Conservation (phyloP, 2,888 invertebrate species). For the Furcula furcula region DNA sequence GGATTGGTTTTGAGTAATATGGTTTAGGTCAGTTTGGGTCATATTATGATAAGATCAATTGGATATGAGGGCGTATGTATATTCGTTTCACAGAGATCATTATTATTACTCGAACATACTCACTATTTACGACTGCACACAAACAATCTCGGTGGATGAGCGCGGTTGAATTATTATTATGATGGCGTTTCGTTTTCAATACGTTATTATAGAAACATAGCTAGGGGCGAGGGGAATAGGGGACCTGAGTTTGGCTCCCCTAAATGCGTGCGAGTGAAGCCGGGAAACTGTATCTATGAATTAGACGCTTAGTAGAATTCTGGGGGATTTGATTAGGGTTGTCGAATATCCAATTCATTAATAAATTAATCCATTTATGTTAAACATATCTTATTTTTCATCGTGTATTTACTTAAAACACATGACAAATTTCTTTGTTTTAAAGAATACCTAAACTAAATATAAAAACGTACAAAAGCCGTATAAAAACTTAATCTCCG, state of each 20-base stretch:
- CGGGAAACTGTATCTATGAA: constrained; percentile 66
- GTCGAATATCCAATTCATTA: constrained; percentile 15
- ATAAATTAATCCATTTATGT: background rate
- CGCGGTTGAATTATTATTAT: constrained; percentile 49
- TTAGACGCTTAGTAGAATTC: constrained; percentile 64
- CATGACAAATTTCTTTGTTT: too few relatives aligned
- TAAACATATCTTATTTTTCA: too few relatives aligned
- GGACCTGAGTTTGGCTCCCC: constrained; percentile 51
- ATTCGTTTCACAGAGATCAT: constrained; percentile 33
- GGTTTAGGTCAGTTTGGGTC: too few relatives aligned
- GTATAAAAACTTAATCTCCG: too few relatives aligned
- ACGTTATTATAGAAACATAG: constrained; percentile 59
- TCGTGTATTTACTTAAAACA: too few relatives aligned
- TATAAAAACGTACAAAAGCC: too few relatives aligned
- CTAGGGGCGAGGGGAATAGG: constrained; percentile 43
- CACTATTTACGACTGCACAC: constrained; percentile 7
- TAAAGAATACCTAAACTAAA: too few relatives aligned
- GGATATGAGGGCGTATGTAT: constrained; percentile 22
- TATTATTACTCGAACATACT: constrained; percentile 7
- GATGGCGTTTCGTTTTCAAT: constrained; percentile 62
- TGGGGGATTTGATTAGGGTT: constrained; percentile 46
- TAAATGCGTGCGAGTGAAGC: constrained; percentile 60
- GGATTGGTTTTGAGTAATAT: too few relatives aligned
- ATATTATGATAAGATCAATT: too few relatives aligned
- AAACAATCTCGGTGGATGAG: constrained; percentile 20